Base-by-base conservation (phyloP, 1,140 invertebrate genomes). In the Tetramorium parvispinum region DNA sequence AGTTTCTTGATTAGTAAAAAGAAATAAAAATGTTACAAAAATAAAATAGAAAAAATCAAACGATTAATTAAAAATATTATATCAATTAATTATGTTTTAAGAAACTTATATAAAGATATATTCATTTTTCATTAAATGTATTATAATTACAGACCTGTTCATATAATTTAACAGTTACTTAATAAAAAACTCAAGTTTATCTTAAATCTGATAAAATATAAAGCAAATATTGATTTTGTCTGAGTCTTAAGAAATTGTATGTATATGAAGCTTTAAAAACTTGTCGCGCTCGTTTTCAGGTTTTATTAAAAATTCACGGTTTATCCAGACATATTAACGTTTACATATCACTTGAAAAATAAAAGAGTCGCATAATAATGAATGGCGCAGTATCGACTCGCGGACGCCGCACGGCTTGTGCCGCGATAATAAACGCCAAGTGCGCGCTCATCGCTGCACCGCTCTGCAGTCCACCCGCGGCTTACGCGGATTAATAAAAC, bases 401-500 rank as follows among this genome's bases (percentile, higher is more conserved):
- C 53, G 11, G 32, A 65, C 32, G 18, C 16, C 16, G 43, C 49
- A 18, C 13, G 32, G 10, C 37, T 37, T 13, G 32, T 37, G 21
- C 40, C 43, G 32, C 11, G 32, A 46, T 73, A 40, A 53, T 13
- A 73, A 57, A 51, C 66, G 40, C 66, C 59, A 59, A 68, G 11
- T 71, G 49, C 66, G 55, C 16, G 57, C 43, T 57, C 66, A 57
- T 57, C 40, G 79, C 40, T 73, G 40, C 79, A 59, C 68, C 79
- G 51, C 40, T 46, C n/a, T 24, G 66, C 79, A 82, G 66, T 46
- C 79, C 40, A 16, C 40, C 61, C 71, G 63, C 66, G 51, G 77
- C 76, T 76, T 70, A 81, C 83, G 71, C 66, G 70, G 85, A 91
- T 91, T 91, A 91, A 91, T 91, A 91, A 91, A 91, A 81, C 77